A percentile compares a stretch with the other conserved stretches of the same genome.
These are phyloP conservation scores for Xiphias gladius DNA, from an alignment of 2,113 vertebrate species.

Conservation along the genomic window DNA sequence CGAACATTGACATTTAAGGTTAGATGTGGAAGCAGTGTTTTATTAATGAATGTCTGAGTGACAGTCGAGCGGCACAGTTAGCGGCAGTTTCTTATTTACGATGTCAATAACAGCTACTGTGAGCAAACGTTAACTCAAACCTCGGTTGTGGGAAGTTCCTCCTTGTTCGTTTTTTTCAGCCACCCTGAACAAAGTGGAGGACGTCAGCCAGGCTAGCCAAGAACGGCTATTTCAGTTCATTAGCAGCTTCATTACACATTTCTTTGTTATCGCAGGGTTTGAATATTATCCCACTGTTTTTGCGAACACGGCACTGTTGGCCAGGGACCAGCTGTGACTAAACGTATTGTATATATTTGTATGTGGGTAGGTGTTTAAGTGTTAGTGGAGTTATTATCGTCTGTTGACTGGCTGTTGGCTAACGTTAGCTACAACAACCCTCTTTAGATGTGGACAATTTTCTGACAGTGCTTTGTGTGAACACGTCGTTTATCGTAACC, in stretches of 20 bases:
- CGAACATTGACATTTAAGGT: constrained; percentile 38
- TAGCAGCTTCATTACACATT: constrained; percentile 68
- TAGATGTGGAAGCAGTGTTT: constrained; percentile 40
- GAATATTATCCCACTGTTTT: constrained; percentile 3
- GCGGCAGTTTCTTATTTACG: constrained; percentile 63
- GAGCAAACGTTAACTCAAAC: constrained; percentile 69
- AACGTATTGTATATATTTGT: constrained; percentile 46
- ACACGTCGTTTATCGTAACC: constrained; percentile 34
- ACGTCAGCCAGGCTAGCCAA: constrained; percentile 76
- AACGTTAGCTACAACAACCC: constrained; percentile 68
- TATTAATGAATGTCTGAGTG: constrained; percentile 28
- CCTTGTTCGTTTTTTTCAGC: constrained; percentile 72
- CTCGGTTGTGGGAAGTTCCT: constrained; percentile 80
- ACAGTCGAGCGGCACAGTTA: constrained; percentile 54
- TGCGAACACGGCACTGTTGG: constrained; percentile 38
- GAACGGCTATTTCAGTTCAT: constrained; percentile 66
- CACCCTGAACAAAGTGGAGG: constrained; percentile 81
- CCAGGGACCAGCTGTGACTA: constrained; percentile 29
- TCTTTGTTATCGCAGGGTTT: constrained; percentile 67
- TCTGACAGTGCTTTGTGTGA: constrained; percentile 62
- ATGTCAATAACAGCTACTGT: constrained; percentile 57
- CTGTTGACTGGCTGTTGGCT: constrained; percentile 67
- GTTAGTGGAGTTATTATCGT: constrained; percentile 70
- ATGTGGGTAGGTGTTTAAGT: constrained; percentile 58
- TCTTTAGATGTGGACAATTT: constrained; percentile 47